A percentile compares a stretch with the other conserved stretches of the same genome.
phyloP scores from a whole-genome alignment of 2,888 invertebrate genomes.

The Macrophya alboannulata region DNA sequence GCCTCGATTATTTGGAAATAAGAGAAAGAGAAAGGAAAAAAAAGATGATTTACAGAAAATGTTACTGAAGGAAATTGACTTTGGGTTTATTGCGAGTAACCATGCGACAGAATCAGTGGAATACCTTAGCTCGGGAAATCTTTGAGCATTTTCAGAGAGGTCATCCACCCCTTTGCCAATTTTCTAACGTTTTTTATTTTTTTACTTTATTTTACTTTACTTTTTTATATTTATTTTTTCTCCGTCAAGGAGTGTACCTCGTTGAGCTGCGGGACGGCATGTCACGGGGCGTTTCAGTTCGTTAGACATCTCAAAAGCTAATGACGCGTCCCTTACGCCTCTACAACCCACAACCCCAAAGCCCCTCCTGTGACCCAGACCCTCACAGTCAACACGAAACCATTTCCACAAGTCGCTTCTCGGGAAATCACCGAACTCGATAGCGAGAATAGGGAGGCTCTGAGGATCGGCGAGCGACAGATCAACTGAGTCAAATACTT shows the following conservation, averaged over 20 bases:
- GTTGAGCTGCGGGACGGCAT: constrained; percentile 59
- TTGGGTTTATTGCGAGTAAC: not conserved
- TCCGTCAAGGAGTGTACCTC: constrained; percentile 34
- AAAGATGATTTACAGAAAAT: not conserved
- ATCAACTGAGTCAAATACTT: constrained; percentile 41
- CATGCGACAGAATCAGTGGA: not conserved
- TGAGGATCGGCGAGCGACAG: constrained; percentile 5
- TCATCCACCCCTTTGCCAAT: constrained; percentile 35
- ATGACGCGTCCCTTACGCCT: constrained; percentile 64
- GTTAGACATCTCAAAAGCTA: constrained; percentile 66
- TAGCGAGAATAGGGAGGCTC: constrained; percentile 3
- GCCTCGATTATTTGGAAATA: not conserved
- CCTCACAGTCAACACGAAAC: constrained; percentile 40
- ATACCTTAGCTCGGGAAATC: not conserved
- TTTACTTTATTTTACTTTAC: not conserved
- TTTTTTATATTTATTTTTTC: not conserved
- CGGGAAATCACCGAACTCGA: constrained; percentile 44
- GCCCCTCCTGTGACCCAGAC: constrained; percentile 27
- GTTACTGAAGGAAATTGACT: not conserved
- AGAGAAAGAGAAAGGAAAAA: not conserved
- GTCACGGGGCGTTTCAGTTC: constrained; percentile 63
- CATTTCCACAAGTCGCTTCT: constrained; percentile 38
- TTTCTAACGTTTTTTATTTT: not conserved
- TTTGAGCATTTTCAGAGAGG: not conserved
- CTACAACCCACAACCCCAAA: constrained; percentile 38